A percentile compares a stretch with the other conserved stretches of the same genome.
Evolutionary conservation across 1,140 invertebrate genomes (phyloP).

Genomic region (Cydia splendana): DNA sequence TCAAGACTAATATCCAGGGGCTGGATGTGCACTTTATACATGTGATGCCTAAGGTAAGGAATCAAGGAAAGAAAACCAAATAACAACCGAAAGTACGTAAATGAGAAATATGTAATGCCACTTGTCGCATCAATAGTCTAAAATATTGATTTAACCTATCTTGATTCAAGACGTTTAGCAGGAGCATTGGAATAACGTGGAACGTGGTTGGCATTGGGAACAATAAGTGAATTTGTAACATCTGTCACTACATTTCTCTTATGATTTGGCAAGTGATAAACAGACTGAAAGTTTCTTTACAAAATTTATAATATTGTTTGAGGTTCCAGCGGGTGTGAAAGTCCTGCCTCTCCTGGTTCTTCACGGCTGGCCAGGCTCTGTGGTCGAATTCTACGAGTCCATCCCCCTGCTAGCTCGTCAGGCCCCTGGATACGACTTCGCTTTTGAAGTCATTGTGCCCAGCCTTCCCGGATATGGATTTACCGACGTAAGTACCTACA

Average conservation of each 20-base stretch:
- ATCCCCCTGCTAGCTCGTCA: slow-evolving; percentile 83
- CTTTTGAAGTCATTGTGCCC: slow-evolving; percentile 88
- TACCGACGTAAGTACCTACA: slow-evolving; percentile 74
- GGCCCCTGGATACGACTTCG: slow-evolving; percentile 81
- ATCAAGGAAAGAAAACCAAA: too few relatives aligned
- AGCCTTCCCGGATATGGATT: slow-evolving; percentile 87
- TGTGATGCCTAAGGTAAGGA: slow-evolving; percentile 71
- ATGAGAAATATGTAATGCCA: too few relatives aligned
- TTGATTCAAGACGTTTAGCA: too few relatives aligned
- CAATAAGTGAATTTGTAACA: too few relatives aligned
- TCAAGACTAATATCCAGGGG: slow-evolving; percentile 82
- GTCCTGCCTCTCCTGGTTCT: slow-evolving; percentile 86
- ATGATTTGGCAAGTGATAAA: too few relatives aligned
- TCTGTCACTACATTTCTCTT: too few relatives aligned
- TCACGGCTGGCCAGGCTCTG: slow-evolving; percentile 94
- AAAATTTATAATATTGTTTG: neutral
- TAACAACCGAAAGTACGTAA: too few relatives aligned
- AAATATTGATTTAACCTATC: too few relatives aligned
- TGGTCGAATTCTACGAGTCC: slow-evolving; percentile 90
- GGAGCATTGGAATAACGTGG: too few relatives aligned
- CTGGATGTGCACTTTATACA: slow-evolving; percentile 86
- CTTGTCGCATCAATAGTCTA: too few relatives aligned
- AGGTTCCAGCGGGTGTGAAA: slow-evolving; percentile 45
- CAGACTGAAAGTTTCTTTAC: neutral
- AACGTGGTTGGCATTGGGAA: too few relatives aligned